Evolutionary conservation across 1,140 invertebrate genomes (phyloP).

Genomic region (Nixonia krombeini): DNA sequence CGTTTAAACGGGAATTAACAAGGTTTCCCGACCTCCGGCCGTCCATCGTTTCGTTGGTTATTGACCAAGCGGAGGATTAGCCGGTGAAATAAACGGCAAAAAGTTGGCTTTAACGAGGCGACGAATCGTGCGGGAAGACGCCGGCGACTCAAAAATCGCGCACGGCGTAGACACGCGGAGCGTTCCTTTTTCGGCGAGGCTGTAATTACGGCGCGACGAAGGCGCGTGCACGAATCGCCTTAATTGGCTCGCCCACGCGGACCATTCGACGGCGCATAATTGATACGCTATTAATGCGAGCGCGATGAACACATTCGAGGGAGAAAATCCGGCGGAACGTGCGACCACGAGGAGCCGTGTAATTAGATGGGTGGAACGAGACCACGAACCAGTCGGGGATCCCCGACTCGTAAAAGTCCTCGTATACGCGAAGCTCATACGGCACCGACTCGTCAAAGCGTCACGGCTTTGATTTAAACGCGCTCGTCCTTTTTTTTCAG

Average conservation of each 20-base stretch:
- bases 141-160: too few relatives aligned
- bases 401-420: conserved; percentile 21
- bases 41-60: too few relatives aligned
- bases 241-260: conserved; percentile 51
- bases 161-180: too few relatives aligned
- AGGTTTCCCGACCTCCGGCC: too few relatives aligned
- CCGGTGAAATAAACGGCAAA: too few relatives aligned
- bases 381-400: conserved; percentile 15
- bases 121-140: too few relatives aligned
- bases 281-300: conserved; percentile 48
- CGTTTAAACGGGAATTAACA: too few relatives aligned
- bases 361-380: conserved; percentile 50
- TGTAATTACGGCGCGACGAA: conserved; percentile 41
- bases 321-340: conserved; percentile 50
- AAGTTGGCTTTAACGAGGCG: neutral
- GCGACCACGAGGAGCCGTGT: conserved; percentile 36
- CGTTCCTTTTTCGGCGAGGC: conserved; percentile 21
- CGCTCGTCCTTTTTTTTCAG: neutral
- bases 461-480: conserved; percentile 6
- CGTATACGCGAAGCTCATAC: conserved; percentile 20
- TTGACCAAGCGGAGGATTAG: too few relatives aligned
- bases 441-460: conserved; percentile 12
- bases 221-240: conserved; percentile 42
- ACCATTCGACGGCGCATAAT: conserved; percentile 37
- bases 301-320: conserved; percentile 55